Conservation (phyloP, 2,113 vertebrate genomes). For the Myiozetetes cayanensis region DNA sequence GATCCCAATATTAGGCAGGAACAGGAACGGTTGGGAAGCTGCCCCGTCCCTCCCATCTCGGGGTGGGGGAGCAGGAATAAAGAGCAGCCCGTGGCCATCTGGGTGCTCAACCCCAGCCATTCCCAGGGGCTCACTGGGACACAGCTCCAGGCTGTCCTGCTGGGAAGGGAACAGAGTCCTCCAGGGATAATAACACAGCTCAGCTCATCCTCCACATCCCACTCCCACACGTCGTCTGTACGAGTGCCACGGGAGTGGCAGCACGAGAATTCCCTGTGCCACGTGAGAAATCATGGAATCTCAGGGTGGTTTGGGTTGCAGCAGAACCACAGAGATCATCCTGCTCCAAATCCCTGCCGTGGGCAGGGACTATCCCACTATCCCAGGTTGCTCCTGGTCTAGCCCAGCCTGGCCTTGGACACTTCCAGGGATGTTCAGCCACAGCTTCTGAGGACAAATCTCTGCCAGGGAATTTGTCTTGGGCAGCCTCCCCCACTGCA, state of each 20-base stretch:
- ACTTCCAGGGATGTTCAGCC: neutral
- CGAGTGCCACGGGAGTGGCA: neutral
- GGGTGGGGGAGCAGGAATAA: neutral
- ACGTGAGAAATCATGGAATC: fast-evolving
- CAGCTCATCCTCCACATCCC: neutral
- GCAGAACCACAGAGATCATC: fast-evolving
- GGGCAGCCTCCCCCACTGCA: neutral
- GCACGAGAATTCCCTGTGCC: fast-evolving
- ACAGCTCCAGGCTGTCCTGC: neutral
- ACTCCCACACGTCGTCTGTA: neutral
- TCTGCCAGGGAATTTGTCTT: neutral
- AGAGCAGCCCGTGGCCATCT: neutral
- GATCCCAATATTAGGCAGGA: neutral
- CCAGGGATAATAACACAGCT: neutral
- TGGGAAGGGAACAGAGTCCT: neutral
- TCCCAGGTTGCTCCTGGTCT: neutral
- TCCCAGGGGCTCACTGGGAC: neutral
- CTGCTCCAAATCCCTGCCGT: neutral
- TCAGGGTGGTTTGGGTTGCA: fast-evolving
- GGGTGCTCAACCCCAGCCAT: neutral
- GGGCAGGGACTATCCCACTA: neutral
- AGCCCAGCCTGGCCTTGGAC: neutral
- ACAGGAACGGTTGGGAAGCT: neutral
- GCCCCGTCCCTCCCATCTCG: neutral
- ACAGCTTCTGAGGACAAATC: neutral